Conservation (phyloP, 2,113 vertebrate species). For the Paramisgurnus dabryanus region DNA sequence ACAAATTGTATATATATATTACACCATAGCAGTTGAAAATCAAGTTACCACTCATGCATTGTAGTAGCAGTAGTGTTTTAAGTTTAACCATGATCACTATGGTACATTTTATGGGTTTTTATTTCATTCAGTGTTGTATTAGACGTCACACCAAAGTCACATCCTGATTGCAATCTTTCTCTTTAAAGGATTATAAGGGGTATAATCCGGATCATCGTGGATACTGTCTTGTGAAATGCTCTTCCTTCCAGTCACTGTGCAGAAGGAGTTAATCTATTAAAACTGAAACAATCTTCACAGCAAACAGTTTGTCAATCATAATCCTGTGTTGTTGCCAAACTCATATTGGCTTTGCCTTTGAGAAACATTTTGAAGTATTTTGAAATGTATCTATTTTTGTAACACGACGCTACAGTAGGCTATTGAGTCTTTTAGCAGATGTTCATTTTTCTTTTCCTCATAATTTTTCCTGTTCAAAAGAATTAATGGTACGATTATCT, state of each 20-base stretch:
- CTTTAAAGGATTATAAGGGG: not conserved
- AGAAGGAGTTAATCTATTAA: not conserved
- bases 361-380: too few species aligned
- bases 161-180: not conserved
- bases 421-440: not conserved
- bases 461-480: not conserved
- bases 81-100: not conserved
- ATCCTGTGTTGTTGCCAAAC: slow-evolving; percentile 9
- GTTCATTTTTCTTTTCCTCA: not conserved
- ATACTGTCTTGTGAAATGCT: slow-evolving; percentile 12
- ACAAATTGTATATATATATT: too few species aligned
- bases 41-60: too few species aligned
- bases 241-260: not conserved
- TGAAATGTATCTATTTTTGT: too few species aligned
- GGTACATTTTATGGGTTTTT: not conserved
- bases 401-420: too few species aligned
- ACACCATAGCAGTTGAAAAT: too few species aligned
- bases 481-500: not conserved
- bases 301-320: not conserved
- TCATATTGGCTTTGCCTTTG: not conserved
- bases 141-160: not conserved
- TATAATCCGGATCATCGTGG: not conserved
- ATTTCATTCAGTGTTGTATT: not conserved
- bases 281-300: slow-evolving; percentile 7
- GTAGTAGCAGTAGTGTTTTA: not conserved